Percentiles rank a stretch among this genome's conserved stretches.
Conservation (phyloP, 2,888 invertebrate species). For the Blastobasis adustella region DNA sequence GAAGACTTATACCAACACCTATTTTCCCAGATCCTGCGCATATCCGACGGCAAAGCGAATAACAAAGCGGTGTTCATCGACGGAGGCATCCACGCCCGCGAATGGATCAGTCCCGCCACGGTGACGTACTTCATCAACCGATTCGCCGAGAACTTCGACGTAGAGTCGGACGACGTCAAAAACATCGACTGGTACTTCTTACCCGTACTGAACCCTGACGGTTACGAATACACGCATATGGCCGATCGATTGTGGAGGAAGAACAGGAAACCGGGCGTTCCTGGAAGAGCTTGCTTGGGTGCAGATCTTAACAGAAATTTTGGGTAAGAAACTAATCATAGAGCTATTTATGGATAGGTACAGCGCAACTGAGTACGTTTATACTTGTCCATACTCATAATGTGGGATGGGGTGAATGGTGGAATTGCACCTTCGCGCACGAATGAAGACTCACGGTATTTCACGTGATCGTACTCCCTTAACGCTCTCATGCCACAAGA, state of each 20-base stretch:
- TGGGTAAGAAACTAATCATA: slow-evolving; percentile 68
- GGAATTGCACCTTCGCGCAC: no score
- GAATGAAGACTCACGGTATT: no score
- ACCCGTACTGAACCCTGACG: slow-evolving; percentile 88
- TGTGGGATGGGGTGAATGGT: no score
- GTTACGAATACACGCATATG: slow-evolving; percentile 89
- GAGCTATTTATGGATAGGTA: no score
- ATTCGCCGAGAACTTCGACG: slow-evolving; percentile 83
- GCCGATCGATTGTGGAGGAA: slow-evolving; percentile 89
- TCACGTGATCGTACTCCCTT: no score
- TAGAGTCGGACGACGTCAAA: slow-evolving; percentile 71
- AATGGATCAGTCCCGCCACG: slow-evolving; percentile 92
- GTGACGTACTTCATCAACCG: slow-evolving; percentile 87
- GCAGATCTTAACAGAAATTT: slow-evolving; percentile 92
- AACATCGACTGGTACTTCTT: slow-evolving; percentile 78
- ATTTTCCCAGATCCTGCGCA: slow-evolving; percentile 59
- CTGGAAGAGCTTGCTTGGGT: slow-evolving; percentile 76
- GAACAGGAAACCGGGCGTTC: slow-evolving; percentile 77
- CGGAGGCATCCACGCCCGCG: slow-evolving; percentile 92
- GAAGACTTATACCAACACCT: not conserved
- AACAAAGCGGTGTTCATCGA: slow-evolving; percentile 85
- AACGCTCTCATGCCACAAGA: no score
- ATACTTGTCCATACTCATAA: no score
- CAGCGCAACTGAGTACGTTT: no score
- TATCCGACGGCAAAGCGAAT: slow-evolving; percentile 79